These are phyloP conservation scores for Neolamprologus hecqui DNA, from an alignment of 2,113 vertebrate genomes.

Conservation along the genomic window DNA sequence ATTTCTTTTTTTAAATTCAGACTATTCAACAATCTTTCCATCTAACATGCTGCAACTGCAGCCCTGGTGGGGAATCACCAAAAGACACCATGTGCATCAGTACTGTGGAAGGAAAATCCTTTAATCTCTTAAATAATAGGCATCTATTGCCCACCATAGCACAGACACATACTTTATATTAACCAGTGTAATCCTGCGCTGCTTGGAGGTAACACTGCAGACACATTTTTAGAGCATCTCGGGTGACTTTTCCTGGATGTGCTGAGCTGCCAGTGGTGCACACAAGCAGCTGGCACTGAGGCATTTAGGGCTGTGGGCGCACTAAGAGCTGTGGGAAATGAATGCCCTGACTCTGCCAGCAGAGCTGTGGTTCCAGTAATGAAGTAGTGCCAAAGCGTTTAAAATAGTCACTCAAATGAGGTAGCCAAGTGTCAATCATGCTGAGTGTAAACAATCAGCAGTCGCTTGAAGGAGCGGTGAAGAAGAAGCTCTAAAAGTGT, in stretches of 20 bases:
- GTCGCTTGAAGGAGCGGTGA: background rate
- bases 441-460: background rate
- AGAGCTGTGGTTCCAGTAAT: slow-evolving; percentile 33
- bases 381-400: slow-evolving; percentile 31
- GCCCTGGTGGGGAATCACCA: background rate
- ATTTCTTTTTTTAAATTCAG: background rate
- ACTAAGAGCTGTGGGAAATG: slow-evolving; percentile 7
- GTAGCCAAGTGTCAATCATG: slow-evolving; percentile 3
- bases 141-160: background rate
- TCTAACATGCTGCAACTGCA: background rate
- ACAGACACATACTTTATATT: background rate
- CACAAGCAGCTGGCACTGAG: slow-evolving; percentile 3
- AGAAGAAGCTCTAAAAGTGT: background rate
- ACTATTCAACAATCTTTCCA: background rate
- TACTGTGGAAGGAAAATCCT: background rate
- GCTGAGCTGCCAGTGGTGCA: background rate
- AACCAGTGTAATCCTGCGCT: background rate
- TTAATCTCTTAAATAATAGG: background rate
- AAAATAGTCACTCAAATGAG: slow-evolving; percentile 17
- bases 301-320: background rate
- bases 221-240: background rate
- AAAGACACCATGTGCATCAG: background rate
- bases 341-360: slow-evolving; percentile 6
- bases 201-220: background rate
- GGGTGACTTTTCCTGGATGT: background rate